Evolutionary conservation across 1,140 invertebrate genomes (phyloP).

Genomic region (Pentalonia nigronervosa): DNA sequence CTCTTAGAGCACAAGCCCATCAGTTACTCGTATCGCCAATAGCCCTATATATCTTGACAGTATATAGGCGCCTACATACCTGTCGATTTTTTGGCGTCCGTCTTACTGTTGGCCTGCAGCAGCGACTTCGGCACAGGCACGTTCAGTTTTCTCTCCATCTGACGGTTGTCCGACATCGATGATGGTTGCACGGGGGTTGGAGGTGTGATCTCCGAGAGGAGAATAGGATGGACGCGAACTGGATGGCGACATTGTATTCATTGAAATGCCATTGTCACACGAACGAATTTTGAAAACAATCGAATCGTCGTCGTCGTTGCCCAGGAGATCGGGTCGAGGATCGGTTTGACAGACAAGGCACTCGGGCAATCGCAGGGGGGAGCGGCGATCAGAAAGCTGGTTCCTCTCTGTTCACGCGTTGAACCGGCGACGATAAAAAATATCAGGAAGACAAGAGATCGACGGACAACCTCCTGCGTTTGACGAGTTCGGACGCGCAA

Average conservation of each 20-base stretch:
- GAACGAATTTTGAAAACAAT: constrained; percentile 41
- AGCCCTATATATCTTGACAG: not conserved
- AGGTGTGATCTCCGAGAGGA: constrained; percentile 28
- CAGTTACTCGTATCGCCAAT: not conserved
- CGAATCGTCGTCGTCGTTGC: not conserved
- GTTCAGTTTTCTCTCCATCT: constrained; percentile 47
- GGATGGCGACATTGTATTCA: constrained; percentile 39
- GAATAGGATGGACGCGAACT: not conserved
- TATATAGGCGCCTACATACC: not conserved
- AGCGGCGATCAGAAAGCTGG: not conserved
- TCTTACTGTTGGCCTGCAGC: constrained; percentile 33
- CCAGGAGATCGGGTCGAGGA: not conserved
- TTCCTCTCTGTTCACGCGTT: not conserved
- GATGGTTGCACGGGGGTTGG: not conserved
- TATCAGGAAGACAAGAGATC: not conserved
- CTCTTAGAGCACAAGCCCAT: not conserved
- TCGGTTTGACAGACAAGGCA: not conserved
- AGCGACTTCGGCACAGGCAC: constrained; percentile 29
- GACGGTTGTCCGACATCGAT: constrained; percentile 42
- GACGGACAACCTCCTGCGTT: not conserved
- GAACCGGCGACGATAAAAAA: not conserved
- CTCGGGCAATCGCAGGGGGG: not conserved
- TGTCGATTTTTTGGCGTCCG: constrained; percentile 30
- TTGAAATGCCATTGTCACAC: constrained; percentile 52
- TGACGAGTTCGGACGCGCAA: not conserved